A percentile compares a stretch with the other conserved stretches of the same genome.
Evolutionary conservation across 2,888 invertebrate genomes (phyloP).

Genomic region (Thalpophila matura): DNA sequence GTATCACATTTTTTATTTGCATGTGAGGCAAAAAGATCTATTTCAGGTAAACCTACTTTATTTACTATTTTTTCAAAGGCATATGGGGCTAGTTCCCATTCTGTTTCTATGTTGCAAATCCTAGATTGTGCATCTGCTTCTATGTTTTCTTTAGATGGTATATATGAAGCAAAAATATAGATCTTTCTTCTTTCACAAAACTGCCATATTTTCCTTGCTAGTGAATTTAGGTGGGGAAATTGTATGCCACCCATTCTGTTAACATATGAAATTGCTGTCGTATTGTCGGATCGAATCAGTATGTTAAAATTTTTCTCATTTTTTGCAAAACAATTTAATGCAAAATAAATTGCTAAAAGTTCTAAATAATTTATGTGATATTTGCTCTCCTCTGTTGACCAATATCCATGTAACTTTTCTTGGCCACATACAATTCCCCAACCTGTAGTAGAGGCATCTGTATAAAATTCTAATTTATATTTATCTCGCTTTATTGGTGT

Average conservation of each 20-base stretch:
- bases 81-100: slow-evolving; percentile 4
- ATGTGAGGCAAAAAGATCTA: neutral
- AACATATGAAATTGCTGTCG: too few species aligned
- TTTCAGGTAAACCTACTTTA: slow-evolving; percentile 4
- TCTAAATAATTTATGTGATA: neutral
- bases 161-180: too few species aligned
- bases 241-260: too few species aligned
- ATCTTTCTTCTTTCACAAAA: too few species aligned
- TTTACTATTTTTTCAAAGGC: slow-evolving; percentile 1
- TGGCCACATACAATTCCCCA: neutral
- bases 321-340: neutral
- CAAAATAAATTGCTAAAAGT: neutral
- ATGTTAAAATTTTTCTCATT: too few species aligned
- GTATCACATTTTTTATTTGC: neutral
- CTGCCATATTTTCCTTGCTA: too few species aligned
- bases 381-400: neutral
- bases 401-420: neutral
- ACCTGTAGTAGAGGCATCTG: neutral
- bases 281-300: too few species aligned
- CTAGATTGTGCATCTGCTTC: neutral
- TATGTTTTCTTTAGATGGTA: too few species aligned
- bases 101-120: neutral
- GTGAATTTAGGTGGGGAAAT: too few species aligned
- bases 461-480: neutral
- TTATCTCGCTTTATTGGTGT: neutral